Percentiles rank a stretch among this genome's conserved stretches.
phyloP scores from a whole-genome alignment of 2,888 invertebrate genomes.

The Sinhomidia bicolor region DNA sequence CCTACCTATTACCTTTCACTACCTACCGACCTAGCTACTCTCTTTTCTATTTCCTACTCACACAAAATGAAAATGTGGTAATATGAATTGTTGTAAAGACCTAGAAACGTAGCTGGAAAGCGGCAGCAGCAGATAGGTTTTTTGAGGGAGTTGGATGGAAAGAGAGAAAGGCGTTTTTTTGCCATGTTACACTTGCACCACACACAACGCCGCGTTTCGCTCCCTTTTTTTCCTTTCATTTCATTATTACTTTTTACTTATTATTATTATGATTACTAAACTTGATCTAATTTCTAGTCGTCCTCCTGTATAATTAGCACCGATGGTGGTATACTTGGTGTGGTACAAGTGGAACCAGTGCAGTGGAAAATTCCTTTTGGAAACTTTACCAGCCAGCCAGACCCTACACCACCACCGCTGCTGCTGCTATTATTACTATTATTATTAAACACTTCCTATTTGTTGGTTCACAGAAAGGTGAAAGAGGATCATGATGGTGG shows the following conservation, averaged over 20 bases:
- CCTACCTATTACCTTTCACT: too few relatives aligned
- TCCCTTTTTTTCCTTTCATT: constrained; percentile 41
- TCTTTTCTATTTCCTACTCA: neutral
- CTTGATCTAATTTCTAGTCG: constrained; percentile 53
- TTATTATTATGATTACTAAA: constrained; percentile 54
- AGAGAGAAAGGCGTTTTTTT: constrained; percentile 7
- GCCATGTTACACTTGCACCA: constrained; percentile 6
- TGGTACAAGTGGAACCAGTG: constrained; percentile 6
- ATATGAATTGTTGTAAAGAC: constrained; percentile 32
- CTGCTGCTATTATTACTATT: constrained; percentile 33
- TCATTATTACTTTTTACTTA: constrained; percentile 53
- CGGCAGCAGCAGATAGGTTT: constrained; percentile 5
- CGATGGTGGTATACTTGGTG: constrained; percentile 34
- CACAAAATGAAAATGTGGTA: neutral
- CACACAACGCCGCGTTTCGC: neutral
- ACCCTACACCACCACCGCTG: constrained; percentile 14
- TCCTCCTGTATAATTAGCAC: constrained; percentile 51
- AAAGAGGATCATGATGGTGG: constrained; percentile 53
- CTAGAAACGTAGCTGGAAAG: too few relatives aligned
- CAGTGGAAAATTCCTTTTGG: constrained; percentile 2
- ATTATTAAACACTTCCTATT: constrained; percentile 66
- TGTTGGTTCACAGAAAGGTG: constrained; percentile 42
- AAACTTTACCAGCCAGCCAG: neutral
- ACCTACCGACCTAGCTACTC: constrained; percentile 10
- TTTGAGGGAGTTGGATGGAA: neutral